These are phyloP conservation scores for Peromyscus polionotus DNA, from an alignment of 2,113 vertebrate genomes.

Conservation along the genomic window DNA sequence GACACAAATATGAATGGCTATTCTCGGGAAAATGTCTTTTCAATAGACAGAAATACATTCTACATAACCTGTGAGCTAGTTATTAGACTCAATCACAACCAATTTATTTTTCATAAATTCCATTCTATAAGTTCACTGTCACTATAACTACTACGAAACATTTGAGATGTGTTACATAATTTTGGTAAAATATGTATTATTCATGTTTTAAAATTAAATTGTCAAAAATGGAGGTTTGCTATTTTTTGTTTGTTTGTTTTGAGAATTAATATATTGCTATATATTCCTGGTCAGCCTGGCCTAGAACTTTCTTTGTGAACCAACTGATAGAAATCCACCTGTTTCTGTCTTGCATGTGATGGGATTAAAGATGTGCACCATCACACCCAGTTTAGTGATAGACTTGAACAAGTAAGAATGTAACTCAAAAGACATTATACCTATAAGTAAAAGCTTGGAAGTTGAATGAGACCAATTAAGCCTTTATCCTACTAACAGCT, in stretches of 20 bases:
- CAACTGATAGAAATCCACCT: background rate
- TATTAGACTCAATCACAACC: background rate
- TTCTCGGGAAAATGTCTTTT: background rate
- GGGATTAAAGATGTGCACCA: background rate
- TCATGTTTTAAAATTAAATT: background rate
- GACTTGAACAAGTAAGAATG: background rate
- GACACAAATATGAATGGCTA: background rate
- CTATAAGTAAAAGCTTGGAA: background rate
- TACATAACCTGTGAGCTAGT: background rate
- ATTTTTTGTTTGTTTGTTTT: background rate
- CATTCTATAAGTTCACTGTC: background rate
- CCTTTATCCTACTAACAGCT: background rate
- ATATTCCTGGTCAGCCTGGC: background rate
- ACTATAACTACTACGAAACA: background rate
- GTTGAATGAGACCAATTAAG: background rate
- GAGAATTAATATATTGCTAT: background rate
- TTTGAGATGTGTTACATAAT: background rate
- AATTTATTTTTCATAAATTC: background rate
- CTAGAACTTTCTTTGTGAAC: background rate
- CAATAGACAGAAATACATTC: background rate
- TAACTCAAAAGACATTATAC: background rate
- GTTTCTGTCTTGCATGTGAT: background rate
- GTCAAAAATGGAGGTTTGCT: background rate
- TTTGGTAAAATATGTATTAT: background rate
- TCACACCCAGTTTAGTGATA: background rate